These are phyloP conservation scores for Heterodera carotae DNA, from an alignment of 1,140 invertebrate genomes.

Conservation along the genomic window DNA sequence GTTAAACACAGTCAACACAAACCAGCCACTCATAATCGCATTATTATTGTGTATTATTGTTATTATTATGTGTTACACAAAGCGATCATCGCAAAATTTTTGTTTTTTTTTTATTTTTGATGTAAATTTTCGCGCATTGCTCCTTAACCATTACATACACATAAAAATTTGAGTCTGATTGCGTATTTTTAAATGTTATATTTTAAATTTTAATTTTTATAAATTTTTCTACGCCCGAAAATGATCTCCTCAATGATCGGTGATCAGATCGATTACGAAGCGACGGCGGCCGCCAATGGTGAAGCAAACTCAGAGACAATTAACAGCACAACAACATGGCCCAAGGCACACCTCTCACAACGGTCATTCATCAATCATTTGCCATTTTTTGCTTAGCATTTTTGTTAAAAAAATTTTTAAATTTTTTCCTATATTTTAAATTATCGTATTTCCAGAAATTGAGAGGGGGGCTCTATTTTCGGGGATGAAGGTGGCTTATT, in stretches of 20 bases:
- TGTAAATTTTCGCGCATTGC: not conserved
- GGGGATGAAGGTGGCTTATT: too few species aligned
- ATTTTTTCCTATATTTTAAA: too few species aligned
- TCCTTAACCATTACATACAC: not conserved
- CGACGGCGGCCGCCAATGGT: not conserved
- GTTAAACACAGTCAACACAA: too few species aligned
- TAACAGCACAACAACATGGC: slow-evolving; percentile 21
- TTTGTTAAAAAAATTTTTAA: too few species aligned
- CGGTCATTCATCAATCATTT: not conserved
- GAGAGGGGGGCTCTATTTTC: too few species aligned
- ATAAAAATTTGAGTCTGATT: not conserved
- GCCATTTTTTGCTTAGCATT: too few species aligned
- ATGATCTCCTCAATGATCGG: not conserved
- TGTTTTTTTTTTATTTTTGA: too few species aligned
- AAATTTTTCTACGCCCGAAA: not conserved
- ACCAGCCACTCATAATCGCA: too few species aligned
- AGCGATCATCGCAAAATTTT: not conserved
- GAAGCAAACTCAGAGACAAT: not conserved
- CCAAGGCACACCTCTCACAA: slow-evolving; percentile 23
- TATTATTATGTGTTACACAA: not conserved
- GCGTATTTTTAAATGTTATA: not conserved
- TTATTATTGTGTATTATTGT: too few species aligned
- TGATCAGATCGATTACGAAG: not conserved
- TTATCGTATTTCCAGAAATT: too few species aligned
- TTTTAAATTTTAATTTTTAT: not conserved